A percentile compares a stretch with the other conserved stretches of the same genome.
phyloP scores from a whole-genome alignment of 92 coral and sea anemone species.

The Siderastrea siderea region DNA sequence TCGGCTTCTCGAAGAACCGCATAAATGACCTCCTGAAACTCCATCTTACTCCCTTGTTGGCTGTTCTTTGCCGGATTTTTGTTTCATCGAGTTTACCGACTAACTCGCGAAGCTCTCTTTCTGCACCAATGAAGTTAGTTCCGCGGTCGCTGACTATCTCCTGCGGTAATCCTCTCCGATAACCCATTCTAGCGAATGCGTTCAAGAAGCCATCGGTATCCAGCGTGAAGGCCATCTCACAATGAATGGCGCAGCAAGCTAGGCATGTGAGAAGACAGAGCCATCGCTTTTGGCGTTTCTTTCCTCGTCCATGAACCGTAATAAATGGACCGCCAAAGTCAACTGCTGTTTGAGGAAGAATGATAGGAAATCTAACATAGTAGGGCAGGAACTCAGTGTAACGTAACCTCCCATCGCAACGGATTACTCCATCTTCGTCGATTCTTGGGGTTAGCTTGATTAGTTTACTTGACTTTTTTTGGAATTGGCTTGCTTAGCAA shows the following conservation, averaged over 20 bases:
- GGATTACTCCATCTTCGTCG: neutral
- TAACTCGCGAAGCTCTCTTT: neutral
- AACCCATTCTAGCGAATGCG: neutral
- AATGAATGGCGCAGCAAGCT: neutral
- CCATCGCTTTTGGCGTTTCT: neutral
- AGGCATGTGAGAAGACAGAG: neutral
- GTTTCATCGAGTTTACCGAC: neutral
- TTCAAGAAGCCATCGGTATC: neutral
- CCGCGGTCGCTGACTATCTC: neutral
- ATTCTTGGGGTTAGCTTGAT: neutral
- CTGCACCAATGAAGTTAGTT: neutral
- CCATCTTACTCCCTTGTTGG: neutral
- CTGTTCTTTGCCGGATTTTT: neutral
- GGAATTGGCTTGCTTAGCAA: neutral
- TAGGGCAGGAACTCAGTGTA: neutral
- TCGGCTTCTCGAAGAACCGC: constrained; percentile 4
- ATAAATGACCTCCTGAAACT: neutral
- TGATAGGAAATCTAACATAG: neutral
- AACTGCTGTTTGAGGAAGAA: neutral
- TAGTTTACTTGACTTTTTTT: neutral
- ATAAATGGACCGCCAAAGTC: neutral
- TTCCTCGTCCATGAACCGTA: neutral
- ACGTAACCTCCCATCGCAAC: neutral
- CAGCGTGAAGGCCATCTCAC: neutral
- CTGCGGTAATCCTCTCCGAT: neutral